Base-by-base conservation (phyloP, 2,113 vertebrate genomes). In the Pedionomus torquatus region DNA sequence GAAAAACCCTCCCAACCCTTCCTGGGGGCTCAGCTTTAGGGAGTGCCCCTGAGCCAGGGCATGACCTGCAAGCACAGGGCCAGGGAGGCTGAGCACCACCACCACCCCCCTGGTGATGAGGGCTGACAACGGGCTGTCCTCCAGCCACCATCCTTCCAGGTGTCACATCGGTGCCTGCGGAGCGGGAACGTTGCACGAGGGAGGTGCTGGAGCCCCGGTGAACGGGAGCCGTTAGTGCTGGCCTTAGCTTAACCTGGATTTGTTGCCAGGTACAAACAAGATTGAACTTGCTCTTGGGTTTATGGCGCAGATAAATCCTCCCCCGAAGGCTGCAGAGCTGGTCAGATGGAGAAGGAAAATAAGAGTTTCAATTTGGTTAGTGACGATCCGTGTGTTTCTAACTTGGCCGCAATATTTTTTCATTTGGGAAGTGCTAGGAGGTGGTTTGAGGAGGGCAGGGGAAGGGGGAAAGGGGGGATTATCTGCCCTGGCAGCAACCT, bases 211-310 rank as follows among this genome's bases (percentile, higher is more conserved):
- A 58, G 58, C 48, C 44, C 30, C 18, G 2, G 57, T 10, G 46
- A 51, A 6, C 51, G 1, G 90, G 58, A 86, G 89, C 83, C 17
- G 33, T 60, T 28, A 43, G 88, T 33, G 0, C 61, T 76, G 61
- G 83, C 55, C 92, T 39, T 10, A 12, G 86, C 35, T 93, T 92
- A 51, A 87, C 75, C 88, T 18, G 95, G 63, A 2, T 83, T 61
- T 78, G 71, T 55, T 82, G 76, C 86, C 91, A 75, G 94, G 74
- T 75, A 23, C 79, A 41, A 91, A 89, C 20, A 89, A 71, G 86
- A 20, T 11, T n/a, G 90, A 92, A 23, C 92, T 93, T 41, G 88
- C 90, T 71, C n/a, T 24, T 30, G 82, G 71, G 13, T 95, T 95
- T 91, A 11, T 19, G 64, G 85, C 1, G 5, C 51, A 86, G 88